Base-by-base conservation (phyloP, 2,797 vertebrate species). In the Rhinogobio ventralis region DNA sequence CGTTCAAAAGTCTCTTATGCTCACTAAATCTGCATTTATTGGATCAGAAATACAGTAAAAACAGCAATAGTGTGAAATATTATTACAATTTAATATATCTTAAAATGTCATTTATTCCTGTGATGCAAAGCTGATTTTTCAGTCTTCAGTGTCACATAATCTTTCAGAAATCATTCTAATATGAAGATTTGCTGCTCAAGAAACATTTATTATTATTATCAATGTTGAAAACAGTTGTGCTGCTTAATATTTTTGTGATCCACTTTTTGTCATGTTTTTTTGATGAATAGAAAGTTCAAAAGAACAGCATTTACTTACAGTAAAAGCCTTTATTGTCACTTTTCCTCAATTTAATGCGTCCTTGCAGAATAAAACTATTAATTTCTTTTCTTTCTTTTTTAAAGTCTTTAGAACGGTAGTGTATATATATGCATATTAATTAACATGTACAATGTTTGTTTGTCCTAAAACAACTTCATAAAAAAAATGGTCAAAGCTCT, bases 91-190 rank as follows among this genome's bases (percentile, higher is more conserved):
- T 15, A 10, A 49, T 28, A 72, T 49, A 28, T 49, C 49, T 49
- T 2, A 17, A 25, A 25, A 46, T 49, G 0, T 28, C 1, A 49
- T 49, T 19, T 28, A 49, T 72, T 45, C 23, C 13, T 49, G n/a
- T 28, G 42, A 72, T 28, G 42, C 69, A 46, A 72, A 49, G 3
- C 13, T 71, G 67, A 9, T 28, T 28, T 46, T 71, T 28, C n/a
- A 72, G 69, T 46, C n/a, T 72, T 72, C 42, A 72, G n/a, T 10
- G 42, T 72, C 42, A 49, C 36, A 68, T n/a, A 20, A 62, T 28
- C 25, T 17, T 23, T 67, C 33, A 23, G 19, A 68, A 39, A 45
- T 55, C 20, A 55, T 53, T 53, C 0, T 55, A 46, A 45, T 20
- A 8, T 1, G 19, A 2, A 3, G 19, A 45, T 42, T n/a, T 7